These are phyloP conservation scores for Temnothorax unifasciatus DNA, from an alignment of 2,888 invertebrate species.

Conservation along the genomic window DNA sequence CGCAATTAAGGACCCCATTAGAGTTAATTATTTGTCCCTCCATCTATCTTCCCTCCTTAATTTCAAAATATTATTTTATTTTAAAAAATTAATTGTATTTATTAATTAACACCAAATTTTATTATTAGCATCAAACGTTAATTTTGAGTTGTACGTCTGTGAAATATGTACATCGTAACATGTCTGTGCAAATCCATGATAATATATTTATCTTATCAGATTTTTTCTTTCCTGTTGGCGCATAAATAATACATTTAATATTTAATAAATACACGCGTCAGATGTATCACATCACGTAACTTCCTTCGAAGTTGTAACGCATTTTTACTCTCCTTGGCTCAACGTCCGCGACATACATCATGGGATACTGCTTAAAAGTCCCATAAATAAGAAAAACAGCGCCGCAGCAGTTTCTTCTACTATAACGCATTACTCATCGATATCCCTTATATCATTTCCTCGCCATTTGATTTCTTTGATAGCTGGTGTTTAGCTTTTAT, in stretches of 20 bases:
- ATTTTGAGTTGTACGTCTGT: background rate
- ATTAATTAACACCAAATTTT: background rate
- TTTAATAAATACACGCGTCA: background rate
- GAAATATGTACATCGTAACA: background rate
- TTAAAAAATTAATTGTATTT: background rate
- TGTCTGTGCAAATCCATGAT: background rate
- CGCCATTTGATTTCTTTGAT: conserved; percentile 2
- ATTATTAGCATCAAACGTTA: background rate
- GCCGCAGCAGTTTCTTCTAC: conserved; percentile 12
- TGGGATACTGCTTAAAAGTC: conserved; percentile 22
- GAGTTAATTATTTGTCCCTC: conserved; percentile 14
- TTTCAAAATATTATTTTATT: background rate
- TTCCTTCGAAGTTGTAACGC: background rate
- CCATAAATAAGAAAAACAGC: conserved; percentile 37
- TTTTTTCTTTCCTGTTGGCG: background rate
- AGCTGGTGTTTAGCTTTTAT: background rate
- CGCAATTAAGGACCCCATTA: background rate
- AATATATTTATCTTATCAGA: background rate
- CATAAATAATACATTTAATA: background rate
- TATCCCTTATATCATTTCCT: conserved; percentile 7
- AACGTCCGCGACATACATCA: conserved; percentile 18
- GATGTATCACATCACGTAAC: background rate
- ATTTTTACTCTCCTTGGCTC: conserved; percentile 17
- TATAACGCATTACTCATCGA: conserved; percentile 44
- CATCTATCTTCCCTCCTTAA: too few species aligned